phyloP scores from a whole-genome alignment of 2,797 vertebrate species.

The Sorex maritimensis region DNA sequence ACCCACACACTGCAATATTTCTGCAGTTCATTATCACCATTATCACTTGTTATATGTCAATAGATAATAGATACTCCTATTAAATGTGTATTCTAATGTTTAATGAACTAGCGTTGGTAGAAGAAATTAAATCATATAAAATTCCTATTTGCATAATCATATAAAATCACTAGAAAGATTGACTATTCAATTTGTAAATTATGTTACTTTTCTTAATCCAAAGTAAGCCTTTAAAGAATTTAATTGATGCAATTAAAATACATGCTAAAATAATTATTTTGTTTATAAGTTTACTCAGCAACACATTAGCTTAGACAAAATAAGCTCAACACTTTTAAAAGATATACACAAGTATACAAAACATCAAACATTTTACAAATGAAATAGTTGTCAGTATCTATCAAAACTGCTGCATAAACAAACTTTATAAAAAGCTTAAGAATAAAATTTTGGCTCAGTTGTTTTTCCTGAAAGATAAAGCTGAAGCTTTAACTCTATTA shows the following conservation, averaged over 20 bases:
- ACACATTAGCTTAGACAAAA: slow-evolving; percentile 34
- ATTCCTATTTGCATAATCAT: slow-evolving; percentile 64
- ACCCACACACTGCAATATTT: no score
- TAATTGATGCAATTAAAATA: slow-evolving; percentile 8
- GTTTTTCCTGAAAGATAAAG: slow-evolving; percentile 62
- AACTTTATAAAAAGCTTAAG: slow-evolving; percentile 3
- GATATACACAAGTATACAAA: neutral
- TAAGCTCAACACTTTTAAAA: slow-evolving; percentile 24
- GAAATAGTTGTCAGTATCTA: neutral
- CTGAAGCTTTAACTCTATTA: slow-evolving; percentile 41
- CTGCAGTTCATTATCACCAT: neutral
- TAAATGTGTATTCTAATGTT: neutral
- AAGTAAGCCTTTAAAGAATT: slow-evolving; percentile 59
- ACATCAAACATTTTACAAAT: slow-evolving; percentile 20
- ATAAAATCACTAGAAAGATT: slow-evolving; percentile 62
- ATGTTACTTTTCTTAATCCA: slow-evolving; percentile 20
- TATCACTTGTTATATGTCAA: neutral
- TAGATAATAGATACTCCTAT: slow-evolving; percentile 3
- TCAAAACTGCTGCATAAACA: neutral
- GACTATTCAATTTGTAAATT: slow-evolving; percentile 24
- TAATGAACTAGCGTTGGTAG: slow-evolving; percentile 14
- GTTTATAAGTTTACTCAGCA: slow-evolving; percentile 55
- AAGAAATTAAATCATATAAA: slow-evolving; percentile 44
- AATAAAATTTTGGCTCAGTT: neutral
- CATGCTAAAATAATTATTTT: slow-evolving; percentile 29